Base-by-base conservation (phyloP, 1,140 invertebrate genomes). In the Drosophila novamexicana region DNA sequence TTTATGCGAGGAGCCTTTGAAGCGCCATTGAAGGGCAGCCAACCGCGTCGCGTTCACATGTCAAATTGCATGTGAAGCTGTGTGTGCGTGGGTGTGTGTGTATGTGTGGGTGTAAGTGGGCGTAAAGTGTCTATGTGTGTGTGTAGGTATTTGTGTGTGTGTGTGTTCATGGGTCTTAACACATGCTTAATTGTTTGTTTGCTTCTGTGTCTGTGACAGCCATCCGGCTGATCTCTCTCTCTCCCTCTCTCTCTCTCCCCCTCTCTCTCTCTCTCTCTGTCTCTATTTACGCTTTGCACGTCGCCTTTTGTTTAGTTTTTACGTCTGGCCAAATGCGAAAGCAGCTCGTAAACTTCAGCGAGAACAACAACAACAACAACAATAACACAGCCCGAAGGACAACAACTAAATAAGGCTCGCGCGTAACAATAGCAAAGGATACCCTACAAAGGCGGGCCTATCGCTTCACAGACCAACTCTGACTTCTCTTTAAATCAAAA, bases 291-390 rank as follows among this genome's bases (percentile, higher is more conserved):
- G 44, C 58, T 57, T 57, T 56, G 66, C 57, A 61, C 61, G 47
- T 82, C 36, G 37, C 34, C 83, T 80, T 88, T 88, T 88, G 83
- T 88, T 88, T 88, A 89, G 79, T 88, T 88, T 86, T 88, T 75
- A 88, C 76, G 83, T 86, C 83, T 86, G 83, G 76, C 73, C 56
- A 89, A 89, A 83, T 89, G 62, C 79, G 53, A 82, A 88, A 89
- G 83, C 83, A 82, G 71, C 82, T 86, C 83, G 83, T 82, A 86
- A 88, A 83, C 83, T 85, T 86, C 56, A 69, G 68, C 76, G 71
- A 77, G 54, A 75, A 73, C 67, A 84, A 22, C 58, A 69, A 65
- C 57, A 49, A 56, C 64, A 56, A 34, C 56, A 83, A 22, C 6
- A 57, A 57, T 69, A 72, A 42, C 45, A 53, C 42, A 63, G 62